phyloP scores from a whole-genome alignment of 2,113 vertebrate genomes.

The Seriola quinqueradiata region DNA sequence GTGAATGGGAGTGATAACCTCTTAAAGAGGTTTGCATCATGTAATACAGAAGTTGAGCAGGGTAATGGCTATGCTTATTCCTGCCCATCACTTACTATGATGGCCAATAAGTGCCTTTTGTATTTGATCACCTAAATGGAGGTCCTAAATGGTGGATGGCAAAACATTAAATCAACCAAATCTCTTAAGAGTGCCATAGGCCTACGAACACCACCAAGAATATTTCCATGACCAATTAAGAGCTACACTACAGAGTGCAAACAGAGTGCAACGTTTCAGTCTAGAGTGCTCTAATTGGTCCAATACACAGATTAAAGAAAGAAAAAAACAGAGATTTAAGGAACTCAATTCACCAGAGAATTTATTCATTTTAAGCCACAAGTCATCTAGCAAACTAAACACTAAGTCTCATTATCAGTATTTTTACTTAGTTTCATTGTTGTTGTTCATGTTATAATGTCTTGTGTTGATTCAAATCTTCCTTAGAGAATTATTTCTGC shows the following conservation, averaged over 20 bases:
- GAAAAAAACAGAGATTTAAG: constrained; percentile 23
- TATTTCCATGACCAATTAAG: constrained; percentile 53
- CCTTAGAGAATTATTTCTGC: constrained; percentile 88
- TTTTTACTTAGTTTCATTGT: constrained; percentile 66
- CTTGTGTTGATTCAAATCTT: constrained; percentile 75
- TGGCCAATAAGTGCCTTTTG: constrained; percentile 87
- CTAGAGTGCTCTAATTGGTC: constrained; percentile 37
- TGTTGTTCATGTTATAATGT: constrained; percentile 63
- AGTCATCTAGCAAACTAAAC: constrained; percentile 47
- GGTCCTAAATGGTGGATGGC: constrained; percentile 72
- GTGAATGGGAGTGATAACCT: constrained; percentile 65
- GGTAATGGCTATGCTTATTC: constrained; percentile 69
- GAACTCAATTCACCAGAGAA: constrained; percentile 36
- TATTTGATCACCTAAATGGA: constrained; percentile 76
- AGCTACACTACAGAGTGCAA: constrained; percentile 38
- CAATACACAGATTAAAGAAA: constrained; percentile 15
- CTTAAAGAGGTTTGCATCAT: constrained; percentile 73
- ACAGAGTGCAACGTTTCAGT: constrained; percentile 28
- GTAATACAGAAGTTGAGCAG: constrained; percentile 68
- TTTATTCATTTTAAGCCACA: constrained; percentile 33
- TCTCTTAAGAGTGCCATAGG: constrained; percentile 83
- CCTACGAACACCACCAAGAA: constrained; percentile 74
- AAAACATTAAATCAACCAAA: constrained; percentile 78
- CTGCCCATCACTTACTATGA: constrained; percentile 75
- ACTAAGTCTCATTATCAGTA: constrained; percentile 42